A percentile compares a stretch with the other conserved stretches of the same genome.
Conservation (phyloP, 2,113 vertebrate genomes). For the Odocoileus virginianus region DNA sequence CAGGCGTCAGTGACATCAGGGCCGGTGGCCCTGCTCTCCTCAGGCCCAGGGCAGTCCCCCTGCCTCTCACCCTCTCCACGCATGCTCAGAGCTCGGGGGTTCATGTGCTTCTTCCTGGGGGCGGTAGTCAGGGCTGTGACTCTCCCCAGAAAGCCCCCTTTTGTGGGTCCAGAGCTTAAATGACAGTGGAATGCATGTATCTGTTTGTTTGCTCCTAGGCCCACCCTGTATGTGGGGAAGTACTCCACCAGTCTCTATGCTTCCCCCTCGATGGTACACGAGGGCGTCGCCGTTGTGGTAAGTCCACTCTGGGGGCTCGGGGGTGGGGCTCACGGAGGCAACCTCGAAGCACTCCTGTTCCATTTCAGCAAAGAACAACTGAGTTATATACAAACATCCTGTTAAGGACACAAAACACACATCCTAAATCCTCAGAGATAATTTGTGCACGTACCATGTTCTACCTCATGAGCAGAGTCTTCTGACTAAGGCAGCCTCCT, state of each 20-base stretch:
- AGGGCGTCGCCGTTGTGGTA: conserved; percentile 97
- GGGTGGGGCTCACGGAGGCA: background rate
- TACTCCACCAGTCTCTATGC: conserved; percentile 96
- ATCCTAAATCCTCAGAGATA: background rate
- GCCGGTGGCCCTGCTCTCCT: background rate
- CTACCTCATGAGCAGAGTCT: background rate
- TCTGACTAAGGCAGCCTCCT: background rate
- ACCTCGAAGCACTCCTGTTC: background rate
- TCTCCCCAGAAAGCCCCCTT: background rate
- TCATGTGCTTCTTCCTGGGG: background rate
- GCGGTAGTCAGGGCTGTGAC: background rate
- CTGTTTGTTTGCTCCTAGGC: conserved; percentile 78
- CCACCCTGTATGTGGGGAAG: conserved; percentile 95
- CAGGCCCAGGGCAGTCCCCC: background rate
- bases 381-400: background rate
- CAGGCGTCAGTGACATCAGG: background rate
- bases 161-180: background rate
- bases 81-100: background rate
- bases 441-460: background rate
- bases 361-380: background rate
- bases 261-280: conserved; percentile 94
- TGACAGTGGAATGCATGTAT: background rate
- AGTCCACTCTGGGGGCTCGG: conserved; percentile 62
- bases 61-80: background rate
- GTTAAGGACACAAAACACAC: background rate